Percentiles rank a stretch among this genome's conserved stretches.
Evolutionary conservation across 2,113 vertebrate genomes (phyloP).

Genomic region (Vulpes lagopus): DNA sequence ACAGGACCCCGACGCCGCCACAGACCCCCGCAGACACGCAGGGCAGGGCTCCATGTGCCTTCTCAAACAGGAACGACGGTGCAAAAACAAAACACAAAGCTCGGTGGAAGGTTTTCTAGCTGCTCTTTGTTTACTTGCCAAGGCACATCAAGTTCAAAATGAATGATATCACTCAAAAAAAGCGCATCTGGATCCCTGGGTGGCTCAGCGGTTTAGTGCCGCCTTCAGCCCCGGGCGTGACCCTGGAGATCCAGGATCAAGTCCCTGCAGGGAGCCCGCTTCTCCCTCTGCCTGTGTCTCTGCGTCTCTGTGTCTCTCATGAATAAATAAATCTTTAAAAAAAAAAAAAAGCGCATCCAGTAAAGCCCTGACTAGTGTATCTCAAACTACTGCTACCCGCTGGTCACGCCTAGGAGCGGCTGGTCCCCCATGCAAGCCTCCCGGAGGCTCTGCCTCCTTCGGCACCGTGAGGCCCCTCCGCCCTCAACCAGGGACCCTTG

Average conservation of each 20-base stretch:
- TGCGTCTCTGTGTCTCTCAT: too few species aligned
- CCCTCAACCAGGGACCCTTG: neutral
- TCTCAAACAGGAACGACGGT: neutral
- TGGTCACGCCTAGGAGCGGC: neutral
- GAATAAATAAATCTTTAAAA: too few species aligned
- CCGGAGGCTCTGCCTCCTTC: neutral
- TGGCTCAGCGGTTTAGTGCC: too few species aligned
- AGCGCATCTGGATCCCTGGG: neutral
- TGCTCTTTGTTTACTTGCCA: neutral
- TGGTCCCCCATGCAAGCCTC: neutral
- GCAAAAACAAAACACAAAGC: neutral
- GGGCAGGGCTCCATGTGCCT: neutral
- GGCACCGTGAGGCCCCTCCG: neutral
- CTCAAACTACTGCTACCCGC: neutral
- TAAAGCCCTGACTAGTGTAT: neutral
- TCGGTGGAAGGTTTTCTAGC: too few species aligned
- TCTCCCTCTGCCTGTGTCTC: too few species aligned
- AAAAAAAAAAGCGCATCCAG: neutral
- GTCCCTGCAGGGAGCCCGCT: too few species aligned
- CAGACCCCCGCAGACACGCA: accelerated
- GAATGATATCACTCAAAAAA: neutral
- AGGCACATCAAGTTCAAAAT: neutral
- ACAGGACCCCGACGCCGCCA: accelerated
- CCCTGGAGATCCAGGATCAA: too few species aligned
- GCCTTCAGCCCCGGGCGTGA: too few species aligned